These are phyloP conservation scores for Pseudomyrmex flavicornis DNA, from an alignment of 1,140 invertebrate species.

Conservation along the genomic window DNA sequence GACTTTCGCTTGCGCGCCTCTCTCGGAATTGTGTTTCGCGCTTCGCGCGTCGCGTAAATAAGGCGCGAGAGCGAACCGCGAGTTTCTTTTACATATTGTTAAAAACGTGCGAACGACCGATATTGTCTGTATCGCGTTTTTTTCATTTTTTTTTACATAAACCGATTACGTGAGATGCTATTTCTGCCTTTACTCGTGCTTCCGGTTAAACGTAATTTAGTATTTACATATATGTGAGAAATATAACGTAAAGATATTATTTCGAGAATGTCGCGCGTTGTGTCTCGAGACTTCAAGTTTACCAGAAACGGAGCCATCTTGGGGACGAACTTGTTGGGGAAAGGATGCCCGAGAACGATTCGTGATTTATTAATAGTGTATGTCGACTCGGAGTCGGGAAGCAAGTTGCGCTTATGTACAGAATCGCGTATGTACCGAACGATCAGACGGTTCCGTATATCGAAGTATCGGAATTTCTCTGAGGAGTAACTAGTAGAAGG, in stretches of 20 bases:
- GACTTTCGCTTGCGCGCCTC: constrained; percentile 35
- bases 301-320: not conserved
- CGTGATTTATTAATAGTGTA: constrained; percentile 47
- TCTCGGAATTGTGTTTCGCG: constrained; percentile 29
- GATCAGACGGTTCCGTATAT: constrained; percentile 22
- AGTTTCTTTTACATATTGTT: not conserved
- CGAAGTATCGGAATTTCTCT: constrained; percentile 58
- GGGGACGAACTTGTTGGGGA: no score
- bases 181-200: no score
- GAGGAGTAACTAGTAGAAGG: constrained; percentile 39
- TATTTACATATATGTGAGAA: no score
- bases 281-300: not conserved
- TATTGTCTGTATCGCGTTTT: no score
- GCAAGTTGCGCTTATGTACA: constrained; percentile 20
- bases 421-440: constrained; percentile 31
- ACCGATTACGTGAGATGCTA: no score
- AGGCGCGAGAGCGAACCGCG: not conserved
- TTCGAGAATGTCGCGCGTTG: not conserved
- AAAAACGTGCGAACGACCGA: not conserved
- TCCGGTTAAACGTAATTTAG: no score
- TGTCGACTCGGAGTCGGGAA: constrained; percentile 8
- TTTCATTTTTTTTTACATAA: not conserved
- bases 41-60: constrained; percentile 15
- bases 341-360: constrained; percentile 13
- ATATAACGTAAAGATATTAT: not conserved